Evolutionary conservation across 1,140 invertebrate species (phyloP).

Genomic region (Drosophila truncata): DNA sequence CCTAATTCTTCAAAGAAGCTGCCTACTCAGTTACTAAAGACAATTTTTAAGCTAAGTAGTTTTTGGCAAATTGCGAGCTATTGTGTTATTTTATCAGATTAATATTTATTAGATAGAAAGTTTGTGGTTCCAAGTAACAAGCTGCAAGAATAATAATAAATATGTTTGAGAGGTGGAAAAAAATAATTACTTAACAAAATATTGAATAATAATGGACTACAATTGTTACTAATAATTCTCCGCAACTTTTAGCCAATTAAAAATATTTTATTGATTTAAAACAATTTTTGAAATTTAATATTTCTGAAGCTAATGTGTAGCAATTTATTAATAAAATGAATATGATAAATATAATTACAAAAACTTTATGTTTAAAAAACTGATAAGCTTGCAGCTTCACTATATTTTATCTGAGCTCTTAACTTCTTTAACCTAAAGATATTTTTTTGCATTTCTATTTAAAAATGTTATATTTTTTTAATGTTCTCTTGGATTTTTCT

Average conservation of each 20-base stretch:
- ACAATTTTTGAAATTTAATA: background rate
- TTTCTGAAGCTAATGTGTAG: background rate
- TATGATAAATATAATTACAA: background rate
- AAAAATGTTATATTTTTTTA: background rate
- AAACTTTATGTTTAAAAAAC: background rate
- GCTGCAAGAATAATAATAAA: conserved; percentile 41
- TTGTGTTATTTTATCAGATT: conserved; percentile 29
- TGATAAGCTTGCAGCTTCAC: conserved; percentile 55
- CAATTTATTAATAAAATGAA: background rate
- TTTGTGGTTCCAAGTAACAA: conserved; percentile 30
- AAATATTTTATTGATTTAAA: background rate
- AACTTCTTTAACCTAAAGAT: background rate
- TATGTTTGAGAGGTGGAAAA: background rate
- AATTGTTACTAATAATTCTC: background rate
- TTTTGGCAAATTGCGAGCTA: conserved; percentile 3
- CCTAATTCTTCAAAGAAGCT: conserved; percentile 7
- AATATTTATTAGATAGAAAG: conserved; percentile 39
- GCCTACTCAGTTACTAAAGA: background rate
- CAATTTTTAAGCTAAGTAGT: background rate
- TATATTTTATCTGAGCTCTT: conserved; percentile 33
- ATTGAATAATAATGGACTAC: background rate
- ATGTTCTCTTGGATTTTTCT: conserved; percentile 12
- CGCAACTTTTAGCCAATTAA: background rate
- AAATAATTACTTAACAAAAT: background rate
- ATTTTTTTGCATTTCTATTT: background rate